Percentiles rank a stretch among this genome's conserved stretches.
Conservation (phyloP, 1,140 invertebrate species). For the Drosophila mayri region DNA sequence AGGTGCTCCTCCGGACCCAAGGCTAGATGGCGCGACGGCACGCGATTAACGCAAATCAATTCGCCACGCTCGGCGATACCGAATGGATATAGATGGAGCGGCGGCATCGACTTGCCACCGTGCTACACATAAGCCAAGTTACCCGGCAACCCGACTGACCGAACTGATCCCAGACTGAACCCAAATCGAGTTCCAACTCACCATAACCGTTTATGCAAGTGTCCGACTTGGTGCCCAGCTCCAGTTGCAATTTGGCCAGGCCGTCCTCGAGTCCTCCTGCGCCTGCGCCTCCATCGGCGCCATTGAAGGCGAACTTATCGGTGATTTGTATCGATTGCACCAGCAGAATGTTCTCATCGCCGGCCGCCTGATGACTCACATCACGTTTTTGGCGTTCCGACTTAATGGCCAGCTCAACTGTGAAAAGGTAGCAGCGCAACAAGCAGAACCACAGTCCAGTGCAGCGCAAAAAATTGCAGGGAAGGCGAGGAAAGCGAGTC, state of each 20-base stretch:
- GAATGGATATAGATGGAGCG: conserved; percentile 23
- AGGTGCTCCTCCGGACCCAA: not conserved
- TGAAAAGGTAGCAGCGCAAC: conserved; percentile 61
- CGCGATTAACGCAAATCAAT: conserved; percentile 78
- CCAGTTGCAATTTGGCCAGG: conserved; percentile 75
- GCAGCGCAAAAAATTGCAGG: conserved; percentile 31
- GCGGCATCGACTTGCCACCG: conserved; percentile 38
- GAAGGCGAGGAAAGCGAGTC: conserved; percentile 27
- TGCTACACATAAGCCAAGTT: conserved; percentile 34
- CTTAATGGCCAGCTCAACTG: conserved; percentile 75
- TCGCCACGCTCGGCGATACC: conserved; percentile 60
- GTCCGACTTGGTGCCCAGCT: conserved; percentile 77
- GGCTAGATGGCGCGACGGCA: conserved; percentile 61
- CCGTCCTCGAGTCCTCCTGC: conserved; percentile 52
- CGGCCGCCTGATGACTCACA: conserved; percentile 85
- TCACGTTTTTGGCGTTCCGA: conserved; percentile 80
- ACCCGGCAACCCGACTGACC: conserved; percentile 18
- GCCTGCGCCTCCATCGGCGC: conserved; percentile 75
- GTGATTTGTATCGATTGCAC: conserved; percentile 97
- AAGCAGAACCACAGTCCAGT: conserved; percentile 19
- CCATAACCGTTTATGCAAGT: conserved; percentile 84
- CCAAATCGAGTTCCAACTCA: conserved; percentile 56
- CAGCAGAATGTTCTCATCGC: conserved; percentile 93
- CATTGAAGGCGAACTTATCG: conserved; percentile 95
- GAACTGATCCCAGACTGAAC: conserved; percentile 22